Evolutionary conservation across 2,113 vertebrate genomes (phyloP).

Genomic region (Psittacula cyanocephala): DNA sequence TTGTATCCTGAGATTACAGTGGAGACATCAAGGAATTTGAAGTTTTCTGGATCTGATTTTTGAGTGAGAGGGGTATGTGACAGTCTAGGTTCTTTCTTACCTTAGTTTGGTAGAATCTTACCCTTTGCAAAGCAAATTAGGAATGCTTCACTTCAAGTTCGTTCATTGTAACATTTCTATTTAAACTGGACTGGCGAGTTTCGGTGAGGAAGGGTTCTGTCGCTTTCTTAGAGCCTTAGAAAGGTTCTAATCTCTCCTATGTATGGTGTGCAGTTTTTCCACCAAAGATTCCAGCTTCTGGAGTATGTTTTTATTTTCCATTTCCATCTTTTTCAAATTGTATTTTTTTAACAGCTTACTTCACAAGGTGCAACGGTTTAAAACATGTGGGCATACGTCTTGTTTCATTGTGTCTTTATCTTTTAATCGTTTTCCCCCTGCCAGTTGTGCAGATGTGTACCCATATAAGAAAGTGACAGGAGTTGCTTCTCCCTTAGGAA

Average conservation of each 20-base stretch:
- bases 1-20: neutral
- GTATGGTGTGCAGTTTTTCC: neutral
- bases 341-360: neutral
- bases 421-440: neutral
- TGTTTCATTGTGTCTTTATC: neutral
- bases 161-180: neutral
- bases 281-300: neutral
- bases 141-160: neutral
- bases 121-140: neutral
- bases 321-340: neutral
- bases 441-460: neutral
- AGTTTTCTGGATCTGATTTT: conserved; percentile 1
- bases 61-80: conserved; percentile 8
- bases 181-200: neutral
- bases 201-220: neutral
- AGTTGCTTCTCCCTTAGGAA: neutral
- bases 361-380: neutral
- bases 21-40: neutral
- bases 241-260: neutral
- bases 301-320: neutral
- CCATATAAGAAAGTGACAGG: neutral
- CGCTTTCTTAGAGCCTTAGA: neutral
- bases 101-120: neutral
- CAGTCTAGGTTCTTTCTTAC: neutral
- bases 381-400: neutral